phyloP scores from a whole-genome alignment of 2,888 invertebrate genomes.

The Heliconius ismenius region DNA sequence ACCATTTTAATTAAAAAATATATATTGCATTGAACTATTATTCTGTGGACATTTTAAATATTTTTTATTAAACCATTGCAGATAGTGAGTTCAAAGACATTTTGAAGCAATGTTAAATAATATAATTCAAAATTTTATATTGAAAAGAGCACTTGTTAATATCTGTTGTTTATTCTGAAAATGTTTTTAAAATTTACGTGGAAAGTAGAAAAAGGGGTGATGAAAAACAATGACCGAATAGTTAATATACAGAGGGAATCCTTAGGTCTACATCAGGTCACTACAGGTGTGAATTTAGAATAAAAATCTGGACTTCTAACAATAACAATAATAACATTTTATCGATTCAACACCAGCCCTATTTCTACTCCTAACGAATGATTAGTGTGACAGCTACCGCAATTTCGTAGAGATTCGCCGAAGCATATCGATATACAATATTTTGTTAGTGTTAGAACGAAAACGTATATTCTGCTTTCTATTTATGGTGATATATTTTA shows the following conservation, averaged over 20 bases:
- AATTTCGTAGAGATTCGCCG: conserved; percentile 36
- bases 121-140: too few species aligned
- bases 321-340: not conserved
- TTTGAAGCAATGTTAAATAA: not conserved
- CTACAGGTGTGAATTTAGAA: too few species aligned
- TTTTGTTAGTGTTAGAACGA: conserved; percentile 29
- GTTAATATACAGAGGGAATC: too few species aligned
- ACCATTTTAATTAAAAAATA: not conserved
- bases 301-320: too few species aligned
- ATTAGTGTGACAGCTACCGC: conserved; percentile 35
- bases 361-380: conserved; percentile 32
- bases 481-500: conserved; percentile 6
- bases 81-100: not conserved
- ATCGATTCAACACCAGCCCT: conserved; percentile 13
- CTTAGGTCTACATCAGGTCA: too few species aligned
- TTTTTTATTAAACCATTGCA: not conserved
- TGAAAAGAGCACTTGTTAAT: too few species aligned
- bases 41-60: not conserved
- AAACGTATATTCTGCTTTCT: not conserved
- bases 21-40: not conserved
- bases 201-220: too few species aligned
- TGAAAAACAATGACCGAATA: too few species aligned
- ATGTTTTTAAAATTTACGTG: too few species aligned
- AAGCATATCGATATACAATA: conserved; percentile 38
- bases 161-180: too few species aligned